Evolutionary conservation across 2,888 invertebrate species (phyloP), one percentile per base, ranked within the genome.

Genomic region (Drosophila stalkeri): DNA sequence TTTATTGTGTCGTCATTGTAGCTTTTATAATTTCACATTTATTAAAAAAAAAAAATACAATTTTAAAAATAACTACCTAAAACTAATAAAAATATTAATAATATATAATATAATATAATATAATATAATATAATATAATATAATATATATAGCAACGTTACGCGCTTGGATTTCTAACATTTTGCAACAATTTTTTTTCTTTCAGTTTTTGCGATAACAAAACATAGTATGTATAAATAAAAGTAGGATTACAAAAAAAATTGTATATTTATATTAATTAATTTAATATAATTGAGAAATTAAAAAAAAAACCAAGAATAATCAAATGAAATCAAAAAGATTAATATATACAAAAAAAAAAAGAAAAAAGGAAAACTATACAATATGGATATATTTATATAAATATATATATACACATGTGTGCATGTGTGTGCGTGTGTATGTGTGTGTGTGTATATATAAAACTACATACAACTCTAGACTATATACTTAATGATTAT

Each of bases 21-120:
- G 85, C 75, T 80, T 81, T 82, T 79, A 75, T 75, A 81, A 82
- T 67, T 82, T 82, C 86, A 86, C 84, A 84, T 74, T 82, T 81
- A 79, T 75, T 75, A n/a, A 57, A 57, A 60, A 84, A 84, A 27
- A 86, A 85, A 86, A 81, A 80, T 84, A 88, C 89, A 86, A 88
- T 84, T 86, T 82, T 77, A 82, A 88, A 88, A 83, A 86, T 80
- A 88, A 86, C 86, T 88, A 88, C 86, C 82, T 83, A 86, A 74
- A 76, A 76, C 81, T 86, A 86, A 88, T 80, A 88, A 88, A 86
- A 87, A 86, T 86, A 83, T 72, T 79, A 68, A 74, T 85, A 76
- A 77, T 77, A 79, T 75, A 71, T 65, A 75, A 66, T 77, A 77
- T 73, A 80, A 78, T 82, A n/a, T n/a, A n/a, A 79, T 75, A 71